Conservation (phyloP, 2,113 vertebrate species). For the Dipodomys ordii region DNA sequence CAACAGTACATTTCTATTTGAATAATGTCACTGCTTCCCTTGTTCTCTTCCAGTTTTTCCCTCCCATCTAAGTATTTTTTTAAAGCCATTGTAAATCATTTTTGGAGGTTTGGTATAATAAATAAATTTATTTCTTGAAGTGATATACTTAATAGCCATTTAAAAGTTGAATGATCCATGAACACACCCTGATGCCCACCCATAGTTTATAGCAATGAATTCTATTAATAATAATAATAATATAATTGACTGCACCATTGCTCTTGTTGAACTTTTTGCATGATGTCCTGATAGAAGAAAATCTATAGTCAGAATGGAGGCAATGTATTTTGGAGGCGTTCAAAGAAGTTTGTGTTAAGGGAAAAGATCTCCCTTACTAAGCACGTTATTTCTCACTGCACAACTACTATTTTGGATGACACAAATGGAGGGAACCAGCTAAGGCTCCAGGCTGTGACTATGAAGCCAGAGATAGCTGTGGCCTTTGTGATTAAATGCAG, state of each 20-base stretch:
- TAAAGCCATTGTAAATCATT: constrained; percentile 42
- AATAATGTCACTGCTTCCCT: too few relatives aligned
- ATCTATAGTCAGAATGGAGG: constrained; percentile 21
- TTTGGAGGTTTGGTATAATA: constrained; percentile 12
- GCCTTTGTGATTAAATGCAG: constrained; percentile 85
- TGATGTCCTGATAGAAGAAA: constrained; percentile 3
- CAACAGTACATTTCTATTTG: too few relatives aligned
- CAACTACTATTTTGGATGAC: constrained; percentile 80
- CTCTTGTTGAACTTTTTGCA: constrained; percentile 33
- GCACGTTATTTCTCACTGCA: constrained; percentile 87
- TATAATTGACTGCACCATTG: constrained; percentile 18
- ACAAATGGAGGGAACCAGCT: constrained; percentile 83
- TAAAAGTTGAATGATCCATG: not conserved
- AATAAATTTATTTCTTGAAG: constrained; percentile 34
- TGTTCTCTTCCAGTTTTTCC: too few relatives aligned
- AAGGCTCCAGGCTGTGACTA: constrained; percentile 85
- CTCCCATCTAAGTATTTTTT: not conserved
- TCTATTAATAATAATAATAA: not conserved
- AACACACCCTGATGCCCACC: not conserved
- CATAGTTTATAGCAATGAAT: not conserved
- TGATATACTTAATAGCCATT: not conserved
- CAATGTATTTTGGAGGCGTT: not conserved
- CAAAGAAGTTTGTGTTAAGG: not conserved
- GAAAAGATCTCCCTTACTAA: constrained; percentile 59
- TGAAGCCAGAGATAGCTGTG: constrained; percentile 85